Conservation (phyloP, 2,888 invertebrate species). For the Augochlorella aurata region DNA sequence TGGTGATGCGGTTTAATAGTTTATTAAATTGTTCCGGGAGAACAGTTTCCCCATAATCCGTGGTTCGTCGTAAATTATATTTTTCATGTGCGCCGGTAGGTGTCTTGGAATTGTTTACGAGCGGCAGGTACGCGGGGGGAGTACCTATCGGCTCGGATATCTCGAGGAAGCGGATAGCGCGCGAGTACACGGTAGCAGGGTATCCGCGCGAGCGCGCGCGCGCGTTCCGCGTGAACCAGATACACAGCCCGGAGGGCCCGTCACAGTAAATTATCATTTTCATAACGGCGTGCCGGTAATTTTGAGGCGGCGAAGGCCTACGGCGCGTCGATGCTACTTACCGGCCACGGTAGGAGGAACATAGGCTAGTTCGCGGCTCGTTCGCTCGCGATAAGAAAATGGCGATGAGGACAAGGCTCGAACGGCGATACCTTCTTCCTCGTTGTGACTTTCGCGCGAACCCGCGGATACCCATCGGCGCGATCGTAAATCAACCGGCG, state of each 20-base stretch:
- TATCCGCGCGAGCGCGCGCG: not conserved
- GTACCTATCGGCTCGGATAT: slow-evolving; percentile 29
- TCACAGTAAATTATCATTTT: slow-evolving; percentile 79
- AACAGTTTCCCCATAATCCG: not conserved
- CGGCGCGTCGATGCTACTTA: slow-evolving; percentile 44
- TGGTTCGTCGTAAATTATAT: not conserved
- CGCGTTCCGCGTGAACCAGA: slow-evolving; percentile 73
- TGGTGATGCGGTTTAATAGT: no score
- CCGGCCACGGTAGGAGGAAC: slow-evolving; percentile 32
- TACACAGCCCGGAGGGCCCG: slow-evolving; percentile 73
- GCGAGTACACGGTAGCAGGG: slow-evolving; percentile 57
- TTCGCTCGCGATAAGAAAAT: slow-evolving; percentile 53
- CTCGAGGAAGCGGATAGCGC: slow-evolving; percentile 52
- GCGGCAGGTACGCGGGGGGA: not conserved
- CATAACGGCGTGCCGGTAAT: slow-evolving; percentile 75
- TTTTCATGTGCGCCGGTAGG: not conserved
- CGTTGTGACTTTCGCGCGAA: slow-evolving; percentile 47
- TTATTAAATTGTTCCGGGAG: not conserved
- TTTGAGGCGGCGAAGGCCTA: slow-evolving; percentile 53
- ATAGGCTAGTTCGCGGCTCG: slow-evolving; percentile 30
- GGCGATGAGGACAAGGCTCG: slow-evolving; percentile 33
- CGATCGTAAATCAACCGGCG: slow-evolving; percentile 57
- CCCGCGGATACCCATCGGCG: slow-evolving; percentile 35
- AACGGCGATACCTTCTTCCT: slow-evolving; percentile 41
- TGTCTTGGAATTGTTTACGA: slow-evolving; percentile 11